Conservation (phyloP, 2,888 invertebrate species). For the Drosophila percnosoma region DNA sequence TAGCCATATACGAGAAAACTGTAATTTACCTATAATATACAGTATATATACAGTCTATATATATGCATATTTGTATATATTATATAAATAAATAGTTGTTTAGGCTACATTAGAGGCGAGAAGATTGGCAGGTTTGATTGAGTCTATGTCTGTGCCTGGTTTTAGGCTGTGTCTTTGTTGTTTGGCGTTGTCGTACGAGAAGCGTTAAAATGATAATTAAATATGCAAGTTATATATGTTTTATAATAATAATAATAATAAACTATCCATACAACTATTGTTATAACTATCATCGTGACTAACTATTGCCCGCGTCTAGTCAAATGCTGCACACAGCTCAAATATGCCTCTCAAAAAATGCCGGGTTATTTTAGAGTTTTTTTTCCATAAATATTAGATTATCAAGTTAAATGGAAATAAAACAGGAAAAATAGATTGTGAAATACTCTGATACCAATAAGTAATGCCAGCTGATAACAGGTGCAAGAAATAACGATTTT, state of each 20-base stretch:
- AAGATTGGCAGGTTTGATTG: constrained; percentile 59
- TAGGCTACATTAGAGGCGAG: constrained; percentile 63
- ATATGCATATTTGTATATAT: constrained; percentile 20
- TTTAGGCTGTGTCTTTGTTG: constrained; percentile 79
- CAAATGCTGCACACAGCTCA: not conserved
- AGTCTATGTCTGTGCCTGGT: constrained; percentile 62
- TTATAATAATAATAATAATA: constrained; percentile 29
- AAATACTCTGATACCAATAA: not conserved
- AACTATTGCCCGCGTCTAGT: not conserved
- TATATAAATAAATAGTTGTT: constrained; percentile 49
- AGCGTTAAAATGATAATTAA: constrained; percentile 66
- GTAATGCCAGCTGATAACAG: not conserved
- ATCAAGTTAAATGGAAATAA: too few relatives aligned
- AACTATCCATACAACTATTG: constrained; percentile 37
- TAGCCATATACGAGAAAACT: constrained; percentile 41
- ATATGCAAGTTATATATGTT: constrained; percentile 46
- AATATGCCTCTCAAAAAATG: not conserved
- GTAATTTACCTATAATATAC: constrained; percentile 31
- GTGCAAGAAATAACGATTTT: not conserved
- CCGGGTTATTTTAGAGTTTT: not conserved
- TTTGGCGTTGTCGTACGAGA: constrained; percentile 72
- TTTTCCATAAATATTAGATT: too few relatives aligned
- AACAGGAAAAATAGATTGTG: too few relatives aligned
- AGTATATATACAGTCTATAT: constrained; percentile 8
- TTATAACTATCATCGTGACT: constrained; percentile 9